phyloP scores from a whole-genome alignment of 2,113 vertebrate species.

The Xiphophorus maculatus region DNA sequence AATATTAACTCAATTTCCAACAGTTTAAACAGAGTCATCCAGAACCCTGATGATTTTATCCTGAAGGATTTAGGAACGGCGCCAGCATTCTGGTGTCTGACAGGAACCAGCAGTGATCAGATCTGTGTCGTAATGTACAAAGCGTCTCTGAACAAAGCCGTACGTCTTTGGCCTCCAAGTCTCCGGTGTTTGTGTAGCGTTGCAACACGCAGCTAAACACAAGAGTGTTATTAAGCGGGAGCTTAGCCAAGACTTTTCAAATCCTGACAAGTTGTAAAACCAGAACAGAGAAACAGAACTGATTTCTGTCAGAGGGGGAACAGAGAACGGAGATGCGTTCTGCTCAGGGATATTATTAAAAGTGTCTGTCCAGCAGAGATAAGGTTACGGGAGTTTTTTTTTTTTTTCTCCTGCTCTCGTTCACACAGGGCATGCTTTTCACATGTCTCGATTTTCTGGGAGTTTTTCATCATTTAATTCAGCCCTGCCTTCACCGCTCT shows the following conservation, averaged over 20 bases:
- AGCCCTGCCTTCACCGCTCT: not conserved
- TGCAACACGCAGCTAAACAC: not conserved
- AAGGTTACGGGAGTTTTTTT: not conserved
- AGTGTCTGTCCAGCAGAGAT: slow-evolving; percentile 25
- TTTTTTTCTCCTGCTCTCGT: not conserved
- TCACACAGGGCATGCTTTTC: not conserved
- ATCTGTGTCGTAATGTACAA: no score
- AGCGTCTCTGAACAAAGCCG: not conserved
- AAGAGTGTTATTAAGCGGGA: not conserved
- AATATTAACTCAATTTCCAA: no score
- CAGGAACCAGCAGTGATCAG: no score
- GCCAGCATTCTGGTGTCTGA: no score
- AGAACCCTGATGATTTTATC: no score
- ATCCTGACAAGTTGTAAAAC: slow-evolving; percentile 15
- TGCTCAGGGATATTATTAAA: slow-evolving; percentile 14
- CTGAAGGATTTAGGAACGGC: no score
- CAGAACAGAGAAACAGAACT: not conserved
- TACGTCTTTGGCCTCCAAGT: not conserved
- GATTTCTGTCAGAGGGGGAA: slow-evolving; percentile 8
- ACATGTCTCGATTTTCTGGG: not conserved
- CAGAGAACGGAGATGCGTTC: slow-evolving; percentile 3
- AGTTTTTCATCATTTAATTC: not conserved
- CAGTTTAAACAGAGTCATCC: no score
- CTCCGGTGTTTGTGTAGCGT: not conserved
- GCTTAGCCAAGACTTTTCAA: not conserved